Conservation (phyloP, 2,113 vertebrate genomes). For the Petrocephalus microphthalmus region DNA sequence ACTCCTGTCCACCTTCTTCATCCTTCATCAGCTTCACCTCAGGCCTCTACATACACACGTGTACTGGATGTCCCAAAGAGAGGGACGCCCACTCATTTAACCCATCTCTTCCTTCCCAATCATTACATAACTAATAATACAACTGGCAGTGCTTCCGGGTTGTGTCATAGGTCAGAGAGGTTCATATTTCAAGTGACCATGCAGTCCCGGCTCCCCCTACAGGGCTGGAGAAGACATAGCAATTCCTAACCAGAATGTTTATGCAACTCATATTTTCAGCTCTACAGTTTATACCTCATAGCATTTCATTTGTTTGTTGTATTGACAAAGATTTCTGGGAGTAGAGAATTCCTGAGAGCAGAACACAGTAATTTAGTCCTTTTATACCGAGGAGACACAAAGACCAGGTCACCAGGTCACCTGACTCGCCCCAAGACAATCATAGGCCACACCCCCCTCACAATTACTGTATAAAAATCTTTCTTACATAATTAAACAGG, state of each 20-base stretch:
- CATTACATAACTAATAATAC: background rate
- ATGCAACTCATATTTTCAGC: background rate
- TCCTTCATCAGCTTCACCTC: background rate
- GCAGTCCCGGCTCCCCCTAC: background rate
- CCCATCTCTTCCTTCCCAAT: background rate
- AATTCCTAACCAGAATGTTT: background rate
- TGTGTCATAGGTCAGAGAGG: background rate
- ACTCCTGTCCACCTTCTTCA: background rate
- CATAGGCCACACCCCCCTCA: background rate
- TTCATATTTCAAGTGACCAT: background rate
- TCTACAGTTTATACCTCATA: background rate
- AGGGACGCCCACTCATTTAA: background rate
- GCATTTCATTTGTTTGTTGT: background rate
- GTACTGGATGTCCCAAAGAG: background rate
- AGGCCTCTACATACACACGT: background rate
- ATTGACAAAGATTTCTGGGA: background rate
- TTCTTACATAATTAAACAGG: background rate
- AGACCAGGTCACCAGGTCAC: background rate
- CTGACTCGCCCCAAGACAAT: background rate
- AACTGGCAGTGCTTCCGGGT: background rate
- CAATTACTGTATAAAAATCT: background rate
- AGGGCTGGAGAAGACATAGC: background rate
- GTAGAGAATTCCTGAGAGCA: background rate
- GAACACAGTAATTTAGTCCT: background rate
- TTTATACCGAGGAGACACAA: background rate